Base-by-base conservation (phyloP, 2,113 vertebrate species). In the Puntigrus tetrazona region DNA sequence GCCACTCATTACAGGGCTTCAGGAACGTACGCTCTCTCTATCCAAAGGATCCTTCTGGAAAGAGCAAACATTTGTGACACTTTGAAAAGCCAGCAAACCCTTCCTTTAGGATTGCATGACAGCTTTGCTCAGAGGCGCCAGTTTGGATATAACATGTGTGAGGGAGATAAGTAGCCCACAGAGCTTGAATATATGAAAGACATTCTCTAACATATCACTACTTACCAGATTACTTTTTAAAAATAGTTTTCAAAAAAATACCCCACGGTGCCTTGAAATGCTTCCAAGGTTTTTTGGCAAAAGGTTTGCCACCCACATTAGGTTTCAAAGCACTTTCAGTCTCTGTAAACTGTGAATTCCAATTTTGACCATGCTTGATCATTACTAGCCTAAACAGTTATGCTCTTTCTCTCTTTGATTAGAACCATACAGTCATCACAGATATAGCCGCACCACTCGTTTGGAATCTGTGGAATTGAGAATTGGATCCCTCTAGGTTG, bases 21-120 rank as follows among this genome's bases (percentile, higher is more conserved):
- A 80, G 59, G 78, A 80, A 47, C 9, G 3, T 31, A 47, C 10
- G 3, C 59, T 67, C 41, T 67, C 57, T 14, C 25, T 75, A 75
- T 14, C 73, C 27, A 74, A 74, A 79, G 77, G 77, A 63, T 79
- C 36, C 38, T 67, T 67, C 59, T 80, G 57, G 9, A 41, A 31
- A 47, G 41, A 80, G 78, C 61, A 67, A 80, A 80, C 78, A 67
- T 65, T 81, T 52, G 45, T 82, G 80, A 82, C 80, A 82, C 80
- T 67, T 45, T 82, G 47, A 69, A 70, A 69, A 55, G 65, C 20
- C 45, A 52, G 43, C 65, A 55, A 70, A 36, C 63, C 61, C 47
- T 82, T 70, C 65, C 78, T 67, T 67, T 45, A 65, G 78, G 78
- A 67, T 70, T 52, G 45, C 29, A 69, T 55, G 63, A 70, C 80